These are phyloP conservation scores for Arbacia lixula DNA, from an alignment of 53 echinoderm and acorn worm genomes.

Conservation along the genomic window DNA sequence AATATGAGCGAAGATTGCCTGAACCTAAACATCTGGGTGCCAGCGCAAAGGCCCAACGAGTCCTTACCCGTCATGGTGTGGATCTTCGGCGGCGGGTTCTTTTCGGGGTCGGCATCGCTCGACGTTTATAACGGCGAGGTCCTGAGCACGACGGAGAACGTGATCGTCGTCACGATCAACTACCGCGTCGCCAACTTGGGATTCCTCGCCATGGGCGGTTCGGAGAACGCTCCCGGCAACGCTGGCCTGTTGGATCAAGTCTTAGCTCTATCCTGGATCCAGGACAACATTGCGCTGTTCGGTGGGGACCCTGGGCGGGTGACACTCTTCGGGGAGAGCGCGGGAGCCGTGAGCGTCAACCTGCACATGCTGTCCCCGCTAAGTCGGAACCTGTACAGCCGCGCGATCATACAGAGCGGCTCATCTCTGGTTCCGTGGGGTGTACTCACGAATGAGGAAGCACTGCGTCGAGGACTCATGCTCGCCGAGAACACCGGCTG, in stretches of 20 bases:
- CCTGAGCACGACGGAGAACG: slow-evolving; percentile 76
- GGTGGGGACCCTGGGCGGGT: slow-evolving; percentile 76
- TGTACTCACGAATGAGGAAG: slow-evolving; percentile 73
- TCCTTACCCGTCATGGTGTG: slow-evolving; percentile 90
- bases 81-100: slow-evolving; percentile 93
- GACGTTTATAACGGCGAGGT: slow-evolving; percentile 88
- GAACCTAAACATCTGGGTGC: slow-evolving; percentile 83
- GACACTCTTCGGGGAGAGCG: slow-evolving; percentile 94
- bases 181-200: slow-evolving; percentile 88
- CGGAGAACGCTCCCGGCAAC: slow-evolving; percentile 89
- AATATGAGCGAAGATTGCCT: slow-evolving; percentile 89
- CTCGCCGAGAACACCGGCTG: slow-evolving; percentile 72
- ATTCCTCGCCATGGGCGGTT: slow-evolving; percentile 80
- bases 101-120: slow-evolving; percentile 77
- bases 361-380: slow-evolving; percentile 77
- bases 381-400: slow-evolving; percentile 66
- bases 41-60: slow-evolving; percentile 33
- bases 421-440: slow-evolving; percentile 85
- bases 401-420: slow-evolving; percentile 91
- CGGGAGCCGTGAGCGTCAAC: slow-evolving; percentile 85
- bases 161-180: slow-evolving; percentile 89
- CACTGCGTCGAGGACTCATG: slow-evolving; percentile 54
- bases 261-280: slow-evolving; percentile 82
- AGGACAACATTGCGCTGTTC: slow-evolving; percentile 84
- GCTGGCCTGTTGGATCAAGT: slow-evolving; percentile 89